Evolutionary conservation across 1,140 invertebrate species (phyloP).

Genomic region (Drosophila santomea): DNA sequence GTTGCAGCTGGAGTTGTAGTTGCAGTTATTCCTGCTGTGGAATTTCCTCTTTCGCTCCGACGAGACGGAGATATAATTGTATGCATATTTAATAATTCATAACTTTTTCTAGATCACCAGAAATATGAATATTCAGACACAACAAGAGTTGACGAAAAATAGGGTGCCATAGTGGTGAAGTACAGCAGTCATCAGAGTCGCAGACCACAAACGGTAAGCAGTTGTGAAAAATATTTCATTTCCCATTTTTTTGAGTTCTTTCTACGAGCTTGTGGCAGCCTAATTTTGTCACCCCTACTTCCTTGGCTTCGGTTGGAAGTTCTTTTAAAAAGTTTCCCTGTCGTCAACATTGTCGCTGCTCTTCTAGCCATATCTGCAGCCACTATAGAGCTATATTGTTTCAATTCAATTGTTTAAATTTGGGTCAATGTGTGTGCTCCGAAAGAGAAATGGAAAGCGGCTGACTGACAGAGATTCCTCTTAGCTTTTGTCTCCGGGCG

Average conservation of each 20-base stretch:
- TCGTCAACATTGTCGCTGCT: constrained; percentile 35
- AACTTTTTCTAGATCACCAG: constrained; percentile 68
- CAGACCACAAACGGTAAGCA: not conserved
- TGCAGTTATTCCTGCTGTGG: constrained; percentile 30
- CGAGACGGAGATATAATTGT: constrained; percentile 65
- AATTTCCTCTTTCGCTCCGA: constrained; percentile 22
- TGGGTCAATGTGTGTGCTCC: constrained; percentile 61
- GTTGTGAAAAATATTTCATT: not conserved
- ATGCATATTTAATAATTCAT: constrained; percentile 81
- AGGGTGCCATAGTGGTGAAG: not conserved
- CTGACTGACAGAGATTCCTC: constrained; percentile 39
- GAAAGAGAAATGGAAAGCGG: constrained; percentile 25
- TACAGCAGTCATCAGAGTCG: constrained; percentile 11
- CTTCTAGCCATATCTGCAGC: constrained; percentile 43
- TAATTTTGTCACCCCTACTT: constrained; percentile 1
- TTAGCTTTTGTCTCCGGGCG: constrained; percentile 55
- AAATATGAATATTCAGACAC: constrained; percentile 71
- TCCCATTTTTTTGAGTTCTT: not conserved
- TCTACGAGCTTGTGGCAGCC: not conserved
- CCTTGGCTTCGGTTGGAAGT: not conserved
- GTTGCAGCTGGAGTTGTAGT: constrained; percentile 44
- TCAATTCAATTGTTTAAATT: constrained; percentile 69
- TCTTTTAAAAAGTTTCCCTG: constrained; percentile 33
- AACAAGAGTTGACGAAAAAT: constrained; percentile 52
- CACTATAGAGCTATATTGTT: constrained; percentile 34